These are phyloP conservation scores for Choristoneura rosaceana DNA, from an alignment of 2,888 invertebrate species.

Conservation along the genomic window DNA sequence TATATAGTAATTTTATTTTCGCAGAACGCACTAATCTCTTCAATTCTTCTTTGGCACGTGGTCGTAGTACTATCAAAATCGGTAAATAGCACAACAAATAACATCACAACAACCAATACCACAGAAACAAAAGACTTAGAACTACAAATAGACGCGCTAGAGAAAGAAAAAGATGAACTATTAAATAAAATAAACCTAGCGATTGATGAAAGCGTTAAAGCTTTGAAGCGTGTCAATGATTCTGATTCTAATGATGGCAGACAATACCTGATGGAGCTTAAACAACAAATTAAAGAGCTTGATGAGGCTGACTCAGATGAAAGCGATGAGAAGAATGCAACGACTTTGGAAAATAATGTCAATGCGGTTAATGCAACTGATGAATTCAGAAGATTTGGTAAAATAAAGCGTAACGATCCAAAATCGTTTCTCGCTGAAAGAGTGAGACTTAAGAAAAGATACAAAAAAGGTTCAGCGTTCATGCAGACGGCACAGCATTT, in stretches of 20 bases:
- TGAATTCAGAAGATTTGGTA: background rate
- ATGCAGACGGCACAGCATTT: background rate
- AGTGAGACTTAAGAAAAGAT: constrained; percentile 33
- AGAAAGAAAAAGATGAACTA: constrained; percentile 55
- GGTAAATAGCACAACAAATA: background rate
- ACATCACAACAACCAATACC: background rate
- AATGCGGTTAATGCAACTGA: constrained; percentile 22
- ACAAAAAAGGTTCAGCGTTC: constrained; percentile 42
- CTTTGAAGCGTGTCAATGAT: constrained; percentile 54
- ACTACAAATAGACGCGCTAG: constrained; percentile 50
- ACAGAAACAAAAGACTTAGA: constrained; percentile 30
- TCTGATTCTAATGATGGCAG: constrained; percentile 55
- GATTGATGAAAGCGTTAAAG: constrained; percentile 58
- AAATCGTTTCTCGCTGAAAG: background rate
- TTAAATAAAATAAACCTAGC: constrained; percentile 57
- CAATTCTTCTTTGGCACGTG: background rate
- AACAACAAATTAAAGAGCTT: constrained; percentile 52
- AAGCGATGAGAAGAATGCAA: constrained; percentile 36
- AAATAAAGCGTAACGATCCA: background rate
- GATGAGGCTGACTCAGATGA: constrained; percentile 42
- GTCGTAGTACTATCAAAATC: background rate
- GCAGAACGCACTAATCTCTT: background rate
- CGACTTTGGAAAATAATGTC: constrained; percentile 6
- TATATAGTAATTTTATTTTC: background rate
- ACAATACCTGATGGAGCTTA: constrained; percentile 55